Evolutionary conservation across 2,797 vertebrate species (phyloP), one percentile per base, ranked within the genome.

Genomic region (Lophotriccus pileatus): DNA sequence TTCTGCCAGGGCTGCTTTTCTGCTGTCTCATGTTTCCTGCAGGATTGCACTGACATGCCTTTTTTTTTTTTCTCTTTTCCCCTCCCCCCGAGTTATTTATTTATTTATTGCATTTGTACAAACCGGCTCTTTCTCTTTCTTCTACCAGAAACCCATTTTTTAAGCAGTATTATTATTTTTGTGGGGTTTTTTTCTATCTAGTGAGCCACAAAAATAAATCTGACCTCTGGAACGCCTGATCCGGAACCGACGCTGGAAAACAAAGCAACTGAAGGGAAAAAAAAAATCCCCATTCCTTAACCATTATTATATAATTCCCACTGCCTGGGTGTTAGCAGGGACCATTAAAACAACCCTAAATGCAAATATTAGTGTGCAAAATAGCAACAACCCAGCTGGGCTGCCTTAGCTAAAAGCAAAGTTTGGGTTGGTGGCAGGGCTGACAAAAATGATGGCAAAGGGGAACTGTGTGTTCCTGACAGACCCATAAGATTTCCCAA

Each of bases 11-110:
- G 83, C 91, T 93, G 88, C 0, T 89, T 95, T 96, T 96, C 64
- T 96, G 95, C 95, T 95, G 93, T 95, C 93, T 97, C 96, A 96
- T 94, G 94, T 94, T 95, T 95, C 94, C 93, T 95, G 94, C 95
- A 96, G 95, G 43, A 93, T 88, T 95, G 93, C 81, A 84, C 85
- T 90, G 30, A 67, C 92, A 94, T 84, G 82, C 77, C 73, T 84
- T 44, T 44, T 44, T 22, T 90, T 83, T 84, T 77, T 37, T 47
- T 20, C 3, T 1, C 5, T 25, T 49, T 50, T 10, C 27, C 27
- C 49, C 27, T 21, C 32, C 32, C 32, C 25, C n/a, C 9, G 27
- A 70, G 58, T 81, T 46, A 44, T 39, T 96, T 95, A 95, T 96
- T 96, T 95, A 92, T 96, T 96, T 95, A 66, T 22, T 47, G 72